Percentiles rank a stretch among this genome's conserved stretches.
These are phyloP conservation scores for Simalia tracyae DNA, from an alignment of 2,797 vertebrate genomes.

Conservation along the genomic window DNA sequence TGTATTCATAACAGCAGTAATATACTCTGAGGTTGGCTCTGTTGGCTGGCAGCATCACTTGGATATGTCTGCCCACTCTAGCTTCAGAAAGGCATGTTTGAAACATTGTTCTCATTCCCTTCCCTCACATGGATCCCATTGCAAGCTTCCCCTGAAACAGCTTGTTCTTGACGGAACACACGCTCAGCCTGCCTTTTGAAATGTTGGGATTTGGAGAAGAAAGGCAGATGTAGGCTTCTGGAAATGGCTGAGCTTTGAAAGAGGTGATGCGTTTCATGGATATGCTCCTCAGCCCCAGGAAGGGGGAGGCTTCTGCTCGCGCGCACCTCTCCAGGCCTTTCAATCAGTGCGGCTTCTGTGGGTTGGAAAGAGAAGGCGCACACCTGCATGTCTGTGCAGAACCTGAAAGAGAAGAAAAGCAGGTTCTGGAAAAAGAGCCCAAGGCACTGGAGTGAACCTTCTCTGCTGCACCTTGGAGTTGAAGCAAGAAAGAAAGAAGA, in stretches of 20 bases:
- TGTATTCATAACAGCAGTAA: no score
- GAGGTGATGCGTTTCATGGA: background rate
- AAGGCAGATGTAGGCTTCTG: accelerated
- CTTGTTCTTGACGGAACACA: background rate
- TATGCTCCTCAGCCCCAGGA: accelerated
- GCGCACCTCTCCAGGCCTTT: background rate
- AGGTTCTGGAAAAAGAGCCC: constrained; percentile 42
- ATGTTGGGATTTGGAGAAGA: background rate
- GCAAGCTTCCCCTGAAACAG: background rate
- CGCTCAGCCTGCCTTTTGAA: accelerated
- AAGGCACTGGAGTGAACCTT: constrained; percentile 3
- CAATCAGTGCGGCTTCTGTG: accelerated
- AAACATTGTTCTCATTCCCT: background rate
- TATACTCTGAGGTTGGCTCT: no score
- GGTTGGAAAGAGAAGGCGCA: background rate
- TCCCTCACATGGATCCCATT: background rate
- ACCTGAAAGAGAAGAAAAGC: background rate
- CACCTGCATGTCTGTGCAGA: accelerated
- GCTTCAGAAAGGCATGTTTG: no score
- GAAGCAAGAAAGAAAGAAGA: constrained; percentile 50
- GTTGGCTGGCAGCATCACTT: no score
- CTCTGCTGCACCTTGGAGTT: constrained; percentile 18
- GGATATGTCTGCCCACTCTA: background rate
- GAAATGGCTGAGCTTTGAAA: background rate
- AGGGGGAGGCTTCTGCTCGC: background rate